Conservation (phyloP, 2,113 vertebrate genomes). For the Reinhardtius hippoglossoides region DNA sequence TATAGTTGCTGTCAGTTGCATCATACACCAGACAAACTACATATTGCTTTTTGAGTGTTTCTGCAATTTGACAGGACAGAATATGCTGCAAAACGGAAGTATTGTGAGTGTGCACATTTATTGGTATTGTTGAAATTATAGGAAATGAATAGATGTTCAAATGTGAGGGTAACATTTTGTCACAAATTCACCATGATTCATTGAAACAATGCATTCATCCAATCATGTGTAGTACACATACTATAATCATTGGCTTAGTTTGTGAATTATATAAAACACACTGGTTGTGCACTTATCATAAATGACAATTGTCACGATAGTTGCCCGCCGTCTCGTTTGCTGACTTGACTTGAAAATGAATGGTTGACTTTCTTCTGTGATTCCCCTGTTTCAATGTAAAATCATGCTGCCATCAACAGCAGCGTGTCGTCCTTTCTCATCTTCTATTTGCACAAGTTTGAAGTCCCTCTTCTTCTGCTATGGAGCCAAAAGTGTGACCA, state of each 20-base stretch:
- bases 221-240: no score
- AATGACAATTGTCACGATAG: no score
- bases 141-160: not conserved
- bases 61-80: constrained; percentile 20
- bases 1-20: constrained; percentile 63
- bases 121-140: constrained; percentile 5
- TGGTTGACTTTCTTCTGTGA: not conserved
- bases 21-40: constrained; percentile 57
- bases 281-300: no score
- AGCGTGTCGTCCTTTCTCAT: not conserved
- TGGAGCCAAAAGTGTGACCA: not conserved
- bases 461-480: not conserved
- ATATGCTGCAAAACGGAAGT: constrained; percentile 11
- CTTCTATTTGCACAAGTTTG: not conserved
- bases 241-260: no score
- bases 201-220: no score
- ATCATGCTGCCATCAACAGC: no score
- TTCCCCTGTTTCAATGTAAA: not conserved
- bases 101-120: constrained; percentile 9
- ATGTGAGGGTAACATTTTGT: not conserved
- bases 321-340: not conserved
- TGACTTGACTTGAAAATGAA: not conserved
- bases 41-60: constrained; percentile 25
- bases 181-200: no score
- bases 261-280: no score